Conservation (phyloP, 2,113 vertebrate species). For the Gorilla gorilla region DNA sequence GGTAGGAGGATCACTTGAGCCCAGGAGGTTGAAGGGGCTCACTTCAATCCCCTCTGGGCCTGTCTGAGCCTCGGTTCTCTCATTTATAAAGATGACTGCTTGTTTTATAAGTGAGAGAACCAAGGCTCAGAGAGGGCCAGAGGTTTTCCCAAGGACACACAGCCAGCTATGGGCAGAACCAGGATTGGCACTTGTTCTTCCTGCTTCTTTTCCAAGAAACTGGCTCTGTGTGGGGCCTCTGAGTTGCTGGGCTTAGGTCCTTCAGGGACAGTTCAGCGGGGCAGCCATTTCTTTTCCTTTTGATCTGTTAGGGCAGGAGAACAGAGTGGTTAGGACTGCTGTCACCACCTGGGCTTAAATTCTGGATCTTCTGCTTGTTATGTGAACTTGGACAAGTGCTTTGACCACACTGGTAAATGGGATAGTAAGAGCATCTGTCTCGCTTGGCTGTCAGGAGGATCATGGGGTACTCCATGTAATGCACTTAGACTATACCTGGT, state of each 20-base stretch:
- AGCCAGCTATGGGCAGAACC: background rate
- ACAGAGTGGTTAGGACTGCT: background rate
- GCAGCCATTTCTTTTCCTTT: background rate
- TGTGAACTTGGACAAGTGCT: background rate
- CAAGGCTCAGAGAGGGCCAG: background rate
- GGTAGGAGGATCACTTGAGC: too few relatives aligned
- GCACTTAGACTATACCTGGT: background rate
- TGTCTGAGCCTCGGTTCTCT: too few relatives aligned
- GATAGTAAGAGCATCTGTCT: rapidly evolving
- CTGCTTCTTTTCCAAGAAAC: background rate
- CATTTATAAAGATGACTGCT: background rate
- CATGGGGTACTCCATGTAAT: background rate
- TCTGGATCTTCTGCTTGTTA: background rate
- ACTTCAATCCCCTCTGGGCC: too few relatives aligned
- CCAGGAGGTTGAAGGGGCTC: too few relatives aligned
- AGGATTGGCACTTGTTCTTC: background rate
- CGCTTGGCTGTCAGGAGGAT: background rate
- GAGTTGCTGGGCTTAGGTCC: background rate
- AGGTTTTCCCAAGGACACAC: background rate
- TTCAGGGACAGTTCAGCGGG: background rate
- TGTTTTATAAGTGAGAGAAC: background rate
- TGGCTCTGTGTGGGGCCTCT: background rate
- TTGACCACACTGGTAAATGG: background rate
- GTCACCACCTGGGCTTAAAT: background rate
- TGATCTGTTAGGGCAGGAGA: background rate